Evolutionary conservation across 2,888 invertebrate species (phyloP).

Genomic region (Drosophila sordidula): DNA sequence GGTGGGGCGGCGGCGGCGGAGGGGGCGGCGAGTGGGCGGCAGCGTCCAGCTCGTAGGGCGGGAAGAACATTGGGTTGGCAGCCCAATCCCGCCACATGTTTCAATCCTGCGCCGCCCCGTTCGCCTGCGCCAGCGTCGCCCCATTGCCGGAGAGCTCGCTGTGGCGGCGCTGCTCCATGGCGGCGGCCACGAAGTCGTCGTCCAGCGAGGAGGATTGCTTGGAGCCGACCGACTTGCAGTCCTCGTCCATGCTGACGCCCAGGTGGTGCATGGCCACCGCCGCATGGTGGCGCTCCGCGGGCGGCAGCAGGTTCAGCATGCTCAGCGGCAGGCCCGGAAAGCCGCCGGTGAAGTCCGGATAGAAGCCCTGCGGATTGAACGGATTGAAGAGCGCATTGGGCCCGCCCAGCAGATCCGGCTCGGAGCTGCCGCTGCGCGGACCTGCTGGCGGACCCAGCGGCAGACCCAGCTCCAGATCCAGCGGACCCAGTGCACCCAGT

Average conservation of each 20-base stretch:
- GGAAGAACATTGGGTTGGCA: slow-evolving; percentile 85
- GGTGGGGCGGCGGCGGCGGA: slow-evolving; percentile 50
- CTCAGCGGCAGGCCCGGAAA: slow-evolving; percentile 92
- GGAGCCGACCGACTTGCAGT: slow-evolving; percentile 88
- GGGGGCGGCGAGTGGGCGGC: slow-evolving; percentile 52
- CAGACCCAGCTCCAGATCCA: slow-evolving; percentile 72
- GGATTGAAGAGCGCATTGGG: slow-evolving; percentile 90
- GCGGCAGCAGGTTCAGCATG: slow-evolving; percentile 93
- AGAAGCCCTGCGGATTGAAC: slow-evolving; percentile 91
- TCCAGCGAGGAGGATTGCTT: slow-evolving; percentile 87
- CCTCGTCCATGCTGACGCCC: slow-evolving; percentile 87
- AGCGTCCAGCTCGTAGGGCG: slow-evolving; percentile 76
- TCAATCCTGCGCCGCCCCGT: slow-evolving; percentile 93
- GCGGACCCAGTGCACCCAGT: slow-evolving; percentile 55
- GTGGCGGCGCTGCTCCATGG: slow-evolving; percentile 73
- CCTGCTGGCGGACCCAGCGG: slow-evolving; percentile 74
- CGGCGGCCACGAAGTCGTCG: slow-evolving; percentile 86
- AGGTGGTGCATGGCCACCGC: slow-evolving; percentile 87
- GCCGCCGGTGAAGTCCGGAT: slow-evolving; percentile 92
- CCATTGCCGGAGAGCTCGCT: slow-evolving; percentile 56
- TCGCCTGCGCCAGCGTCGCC: slow-evolving; percentile 84
- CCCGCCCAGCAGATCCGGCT: slow-evolving; percentile 88
- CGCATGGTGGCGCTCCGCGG: slow-evolving; percentile 88
- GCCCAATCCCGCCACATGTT: slow-evolving; percentile 85
- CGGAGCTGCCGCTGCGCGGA: slow-evolving; percentile 89